phyloP scores from a whole-genome alignment of 2,113 vertebrate genomes.

The Psittacula cyanocephala region DNA sequence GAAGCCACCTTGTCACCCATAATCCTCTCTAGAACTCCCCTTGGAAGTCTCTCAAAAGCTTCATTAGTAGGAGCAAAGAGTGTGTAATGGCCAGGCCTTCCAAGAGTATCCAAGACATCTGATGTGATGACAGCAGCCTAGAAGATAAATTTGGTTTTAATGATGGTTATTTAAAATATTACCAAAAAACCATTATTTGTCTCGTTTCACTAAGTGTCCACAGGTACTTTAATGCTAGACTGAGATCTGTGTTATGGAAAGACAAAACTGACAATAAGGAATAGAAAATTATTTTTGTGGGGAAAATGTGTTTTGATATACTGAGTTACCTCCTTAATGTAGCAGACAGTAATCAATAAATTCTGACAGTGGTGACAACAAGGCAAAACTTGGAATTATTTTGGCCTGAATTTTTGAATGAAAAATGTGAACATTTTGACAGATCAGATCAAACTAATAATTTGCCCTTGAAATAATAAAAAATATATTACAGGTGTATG shows the following conservation, averaged over 20 bases:
- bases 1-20: conserved; percentile 85
- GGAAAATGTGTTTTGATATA: neutral
- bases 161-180: neutral
- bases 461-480: neutral
- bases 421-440: neutral
- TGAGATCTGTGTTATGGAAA: neutral
- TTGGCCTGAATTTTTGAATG: neutral
- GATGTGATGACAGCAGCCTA: conserved; percentile 82
- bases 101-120: conserved; percentile 83
- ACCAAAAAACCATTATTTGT: neutral
- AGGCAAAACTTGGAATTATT: neutral
- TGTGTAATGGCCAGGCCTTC: conserved; percentile 87
- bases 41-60: conserved; percentile 88
- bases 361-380: neutral
- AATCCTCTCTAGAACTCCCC: conserved; percentile 84
- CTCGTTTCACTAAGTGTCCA: neutral
- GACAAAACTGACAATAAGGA: neutral
- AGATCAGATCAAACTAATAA: neutral
- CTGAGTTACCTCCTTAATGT: neutral
- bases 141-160: neutral
- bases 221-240: neutral
- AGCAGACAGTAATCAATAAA: neutral
- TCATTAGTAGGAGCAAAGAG: conserved; percentile 94
- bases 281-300: neutral
- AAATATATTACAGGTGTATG: neutral